These are phyloP conservation scores for Orientallactaga sibirica DNA, from an alignment of 2,797 vertebrate genomes.

Conservation along the genomic window DNA sequence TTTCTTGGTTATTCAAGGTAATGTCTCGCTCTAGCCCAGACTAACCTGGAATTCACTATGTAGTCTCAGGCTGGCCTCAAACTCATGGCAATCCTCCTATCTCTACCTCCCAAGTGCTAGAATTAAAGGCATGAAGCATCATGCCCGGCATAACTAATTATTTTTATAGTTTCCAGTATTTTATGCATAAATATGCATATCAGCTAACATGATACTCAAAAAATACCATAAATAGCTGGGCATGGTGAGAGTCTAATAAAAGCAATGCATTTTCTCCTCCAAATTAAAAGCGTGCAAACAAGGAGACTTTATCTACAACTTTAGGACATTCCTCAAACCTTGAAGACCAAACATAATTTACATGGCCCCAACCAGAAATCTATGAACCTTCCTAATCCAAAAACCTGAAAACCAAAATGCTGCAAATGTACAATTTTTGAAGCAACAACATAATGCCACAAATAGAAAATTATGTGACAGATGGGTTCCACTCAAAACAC, in stretches of 20 bases:
- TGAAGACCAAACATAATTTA: slow-evolving; percentile 3
- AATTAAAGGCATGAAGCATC: no score
- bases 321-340: slow-evolving; percentile 11
- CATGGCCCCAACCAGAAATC: background rate
- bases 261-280: slow-evolving; percentile 26
- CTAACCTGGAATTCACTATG: no score
- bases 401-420: no score
- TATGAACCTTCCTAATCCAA: background rate
- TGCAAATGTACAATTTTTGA: background rate
- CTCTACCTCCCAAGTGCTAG: no score
- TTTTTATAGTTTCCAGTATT: background rate
- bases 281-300: background rate
- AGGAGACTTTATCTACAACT: slow-evolving; percentile 24
- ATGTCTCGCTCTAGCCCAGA: no score
- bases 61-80: no score
- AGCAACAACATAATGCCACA: background rate
- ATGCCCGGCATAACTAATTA: no score
- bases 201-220: background rate
- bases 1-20: no score
- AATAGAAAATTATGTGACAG: background rate
- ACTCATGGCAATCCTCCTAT: no score
- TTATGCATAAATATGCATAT: background rate
- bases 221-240: background rate
- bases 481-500: background rate
- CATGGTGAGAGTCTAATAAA: slow-evolving; percentile 21